Conservation (phyloP, 1,140 invertebrate species). For the Plodia interpunctella region DNA sequence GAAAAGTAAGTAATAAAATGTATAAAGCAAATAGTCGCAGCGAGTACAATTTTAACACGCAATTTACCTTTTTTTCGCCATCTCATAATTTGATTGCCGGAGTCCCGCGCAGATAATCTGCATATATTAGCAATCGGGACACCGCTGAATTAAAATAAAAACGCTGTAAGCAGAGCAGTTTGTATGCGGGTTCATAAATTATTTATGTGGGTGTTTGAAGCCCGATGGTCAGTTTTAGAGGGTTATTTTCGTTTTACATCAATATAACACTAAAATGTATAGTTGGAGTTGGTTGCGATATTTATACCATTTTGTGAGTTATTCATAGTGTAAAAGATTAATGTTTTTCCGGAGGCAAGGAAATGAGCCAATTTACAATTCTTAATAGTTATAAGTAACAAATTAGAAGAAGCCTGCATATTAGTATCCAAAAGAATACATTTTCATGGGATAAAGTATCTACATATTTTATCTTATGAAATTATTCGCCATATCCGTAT, state of each 20-base stretch:
- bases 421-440: no score
- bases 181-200: not conserved
- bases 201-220: not conserved
- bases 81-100: conserved; percentile 48
- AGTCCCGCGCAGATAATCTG: conserved; percentile 47
- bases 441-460: no score
- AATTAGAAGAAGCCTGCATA: no score
- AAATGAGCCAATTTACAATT: no score
- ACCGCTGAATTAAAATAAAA: conserved; percentile 13
- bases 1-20: not conserved
- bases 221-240: not conserved
- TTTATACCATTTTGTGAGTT: no score
- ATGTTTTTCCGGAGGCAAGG: no score
- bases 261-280: no score
- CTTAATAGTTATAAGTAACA: no score
- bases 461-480: no score
- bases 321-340: no score
- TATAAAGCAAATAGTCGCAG: not conserved
- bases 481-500: no score
- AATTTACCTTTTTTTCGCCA: conserved; percentile 40
- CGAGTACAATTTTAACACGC: conserved; percentile 35
- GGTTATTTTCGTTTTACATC: not conserved
- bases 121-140: conserved; percentile 50
- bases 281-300: no score
- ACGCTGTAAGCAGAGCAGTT: not conserved